These are phyloP conservation scores for Formica exsecta DNA, from an alignment of 1,140 invertebrate genomes.

Conservation along the genomic window DNA sequence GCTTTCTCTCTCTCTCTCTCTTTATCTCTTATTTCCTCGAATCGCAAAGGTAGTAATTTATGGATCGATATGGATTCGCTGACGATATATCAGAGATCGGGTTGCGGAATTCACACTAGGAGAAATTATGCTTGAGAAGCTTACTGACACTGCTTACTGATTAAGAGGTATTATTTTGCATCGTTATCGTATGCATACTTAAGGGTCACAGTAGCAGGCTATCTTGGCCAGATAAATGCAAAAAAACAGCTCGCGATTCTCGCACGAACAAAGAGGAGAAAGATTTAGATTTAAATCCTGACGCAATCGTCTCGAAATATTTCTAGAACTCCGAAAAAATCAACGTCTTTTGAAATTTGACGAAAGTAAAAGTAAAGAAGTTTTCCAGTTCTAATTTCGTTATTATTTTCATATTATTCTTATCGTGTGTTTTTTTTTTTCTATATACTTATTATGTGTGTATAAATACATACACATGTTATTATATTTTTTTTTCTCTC, in stretches of 20 bases:
- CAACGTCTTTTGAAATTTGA: background rate
- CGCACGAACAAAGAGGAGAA: conserved; percentile 35
- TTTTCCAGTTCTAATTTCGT: background rate
- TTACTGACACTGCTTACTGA: conserved; percentile 39
- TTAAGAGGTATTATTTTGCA: conserved; percentile 76
- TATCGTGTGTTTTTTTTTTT: background rate
- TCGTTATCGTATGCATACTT: conserved; percentile 70
- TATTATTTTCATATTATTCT: background rate
- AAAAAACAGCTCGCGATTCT: conserved; percentile 57
- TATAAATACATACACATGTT: too few species aligned
- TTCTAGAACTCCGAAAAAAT: background rate
- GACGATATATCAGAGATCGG: background rate
- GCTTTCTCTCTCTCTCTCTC: too few species aligned
- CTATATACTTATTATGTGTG: too few species aligned
- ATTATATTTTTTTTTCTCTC: too few species aligned
- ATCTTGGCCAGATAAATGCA: conserved; percentile 72
- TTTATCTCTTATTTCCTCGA: background rate
- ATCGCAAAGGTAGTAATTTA: conserved; percentile 12
- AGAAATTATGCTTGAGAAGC: conserved; percentile 52
- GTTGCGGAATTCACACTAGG: background rate
- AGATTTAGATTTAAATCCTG: conserved; percentile 24
- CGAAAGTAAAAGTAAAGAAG: background rate
- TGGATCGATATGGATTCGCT: background rate
- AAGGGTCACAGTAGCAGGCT: conserved; percentile 74
- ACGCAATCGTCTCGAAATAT: background rate